Evolutionary conservation across 2,888 invertebrate species (phyloP).

Genomic region (Conops quadrifasciatus): DNA sequence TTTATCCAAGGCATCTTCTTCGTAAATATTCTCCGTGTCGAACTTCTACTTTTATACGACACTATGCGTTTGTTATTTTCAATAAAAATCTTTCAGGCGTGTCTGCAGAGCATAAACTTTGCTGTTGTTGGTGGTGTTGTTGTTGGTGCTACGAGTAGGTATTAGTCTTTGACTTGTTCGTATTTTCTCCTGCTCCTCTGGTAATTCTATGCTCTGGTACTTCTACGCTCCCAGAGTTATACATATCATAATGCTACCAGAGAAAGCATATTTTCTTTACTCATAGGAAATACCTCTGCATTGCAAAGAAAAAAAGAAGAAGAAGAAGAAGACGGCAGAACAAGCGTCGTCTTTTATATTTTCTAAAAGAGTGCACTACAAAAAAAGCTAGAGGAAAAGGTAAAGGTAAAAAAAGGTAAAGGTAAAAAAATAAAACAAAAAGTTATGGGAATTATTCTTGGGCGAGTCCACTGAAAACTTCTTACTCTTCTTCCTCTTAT

Average conservation of each 20-base stretch:
- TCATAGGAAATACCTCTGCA: too few species aligned
- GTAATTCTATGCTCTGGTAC: constrained; percentile 12
- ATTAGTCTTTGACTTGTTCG: neutral
- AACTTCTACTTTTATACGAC: too few species aligned
- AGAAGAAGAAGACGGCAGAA: neutral
- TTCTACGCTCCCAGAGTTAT: constrained; percentile 20
- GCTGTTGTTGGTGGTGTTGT: constrained; percentile 29
- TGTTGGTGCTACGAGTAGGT: neutral
- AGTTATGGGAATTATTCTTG: constrained; percentile 7
- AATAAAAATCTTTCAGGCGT: constrained; percentile 59
- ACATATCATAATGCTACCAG: too few species aligned
- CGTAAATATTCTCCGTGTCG: too few species aligned
- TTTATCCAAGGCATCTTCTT: too few species aligned
- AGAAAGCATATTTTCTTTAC: too few species aligned
- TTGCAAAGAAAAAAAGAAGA: neutral
- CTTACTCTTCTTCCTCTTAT: neutral
- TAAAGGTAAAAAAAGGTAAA: neutral
- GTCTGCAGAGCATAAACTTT: constrained; percentile 50
- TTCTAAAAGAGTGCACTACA: neutral
- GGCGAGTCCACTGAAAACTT: neutral
- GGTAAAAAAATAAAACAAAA: neutral
- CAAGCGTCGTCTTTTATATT: too few species aligned
- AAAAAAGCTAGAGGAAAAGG: neutral
- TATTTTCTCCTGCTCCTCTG: constrained; percentile 23
- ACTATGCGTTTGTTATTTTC: constrained; percentile 47